These are phyloP conservation scores for Pristionchus japonicus DNA, from an alignment of 2,888 invertebrate species.

Conservation along the genomic window DNA sequence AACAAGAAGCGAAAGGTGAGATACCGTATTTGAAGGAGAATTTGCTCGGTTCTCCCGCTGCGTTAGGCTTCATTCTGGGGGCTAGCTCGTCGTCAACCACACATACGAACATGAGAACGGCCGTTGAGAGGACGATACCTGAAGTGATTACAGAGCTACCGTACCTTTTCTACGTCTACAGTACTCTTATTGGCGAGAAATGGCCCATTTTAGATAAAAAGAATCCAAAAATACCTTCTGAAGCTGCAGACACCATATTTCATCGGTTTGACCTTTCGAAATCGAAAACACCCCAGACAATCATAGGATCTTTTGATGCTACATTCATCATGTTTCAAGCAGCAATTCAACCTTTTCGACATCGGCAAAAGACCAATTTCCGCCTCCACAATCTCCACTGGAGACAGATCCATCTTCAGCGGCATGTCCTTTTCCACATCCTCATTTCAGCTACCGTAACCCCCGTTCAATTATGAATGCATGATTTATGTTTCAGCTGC, in stretches of 20 bases:
- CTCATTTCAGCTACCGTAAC: not conserved
- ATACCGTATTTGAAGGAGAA: constrained; percentile 70
- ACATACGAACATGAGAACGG: constrained; percentile 73
- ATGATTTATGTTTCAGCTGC: not conserved
- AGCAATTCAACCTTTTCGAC: too few species aligned
- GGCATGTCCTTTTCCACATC: too few species aligned
- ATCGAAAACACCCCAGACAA: too few species aligned
- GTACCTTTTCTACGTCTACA: not conserved
- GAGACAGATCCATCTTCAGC: too few species aligned
- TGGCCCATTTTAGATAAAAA: too few species aligned
- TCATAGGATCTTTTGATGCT: not conserved
- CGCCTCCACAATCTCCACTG: too few species aligned
- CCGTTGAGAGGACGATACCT: constrained; percentile 66
- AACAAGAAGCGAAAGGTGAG: not conserved
- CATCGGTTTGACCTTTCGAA: too few species aligned
- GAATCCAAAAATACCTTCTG: too few species aligned
- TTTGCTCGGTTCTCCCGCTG: constrained; percentile 71
- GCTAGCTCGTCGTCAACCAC: constrained; percentile 74
- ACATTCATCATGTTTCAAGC: not conserved
- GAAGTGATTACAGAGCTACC: not conserved
- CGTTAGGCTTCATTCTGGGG: constrained; percentile 72
- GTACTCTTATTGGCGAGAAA: not conserved
- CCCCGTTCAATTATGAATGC: not conserved
- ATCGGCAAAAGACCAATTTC: too few species aligned
- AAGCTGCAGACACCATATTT: too few species aligned